These are phyloP conservation scores for Tetramorium bicarinatum DNA, from an alignment of 2,888 invertebrate species.

Conservation along the genomic window DNA sequence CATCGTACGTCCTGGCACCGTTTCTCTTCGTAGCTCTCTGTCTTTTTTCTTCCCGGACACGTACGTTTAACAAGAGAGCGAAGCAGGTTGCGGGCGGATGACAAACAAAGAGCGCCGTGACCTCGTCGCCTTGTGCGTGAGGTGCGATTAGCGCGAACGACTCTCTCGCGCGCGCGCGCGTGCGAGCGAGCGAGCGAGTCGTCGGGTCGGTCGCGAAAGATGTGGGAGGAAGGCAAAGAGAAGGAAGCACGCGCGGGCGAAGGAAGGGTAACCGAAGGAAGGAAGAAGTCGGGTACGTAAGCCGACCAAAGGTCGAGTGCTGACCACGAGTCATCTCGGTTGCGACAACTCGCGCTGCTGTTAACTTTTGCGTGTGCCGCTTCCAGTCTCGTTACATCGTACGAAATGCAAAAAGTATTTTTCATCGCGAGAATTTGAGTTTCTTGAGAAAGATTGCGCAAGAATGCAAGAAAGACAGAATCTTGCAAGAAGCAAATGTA, in stretches of 20 bases:
- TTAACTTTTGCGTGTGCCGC: conserved; percentile 37
- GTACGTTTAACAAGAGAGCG: conserved; percentile 60
- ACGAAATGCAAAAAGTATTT: neutral
- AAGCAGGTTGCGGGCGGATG: conserved; percentile 70
- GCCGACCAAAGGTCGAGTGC: conserved; percentile 50
- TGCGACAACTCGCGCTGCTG: conserved; percentile 51
- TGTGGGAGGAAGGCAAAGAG: conserved; percentile 25
- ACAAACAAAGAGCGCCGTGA: conserved; percentile 73
- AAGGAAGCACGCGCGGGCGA: conserved; percentile 17
- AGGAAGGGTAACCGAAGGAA: conserved; percentile 44
- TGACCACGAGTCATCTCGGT: conserved; percentile 51
- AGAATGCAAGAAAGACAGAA: neutral
- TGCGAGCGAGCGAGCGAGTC: conserved; percentile 11
- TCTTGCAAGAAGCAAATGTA: neutral
- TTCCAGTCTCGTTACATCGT: neutral
- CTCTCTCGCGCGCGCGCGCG: conserved; percentile 61
- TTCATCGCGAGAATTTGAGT: neutral
- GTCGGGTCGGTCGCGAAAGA: conserved; percentile 28
- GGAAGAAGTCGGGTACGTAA: conserved; percentile 49
- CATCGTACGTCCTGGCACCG: conserved; percentile 69
- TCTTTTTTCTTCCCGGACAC: conserved; percentile 38
- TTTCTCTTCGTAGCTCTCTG: conserved; percentile 47
- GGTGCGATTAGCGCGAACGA: conserved; percentile 76
- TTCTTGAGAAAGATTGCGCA: neutral
- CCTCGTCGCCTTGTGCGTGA: conserved; percentile 70